Conservation (phyloP, 2,888 invertebrate genomes). For the Scaeva pyrastri region DNA sequence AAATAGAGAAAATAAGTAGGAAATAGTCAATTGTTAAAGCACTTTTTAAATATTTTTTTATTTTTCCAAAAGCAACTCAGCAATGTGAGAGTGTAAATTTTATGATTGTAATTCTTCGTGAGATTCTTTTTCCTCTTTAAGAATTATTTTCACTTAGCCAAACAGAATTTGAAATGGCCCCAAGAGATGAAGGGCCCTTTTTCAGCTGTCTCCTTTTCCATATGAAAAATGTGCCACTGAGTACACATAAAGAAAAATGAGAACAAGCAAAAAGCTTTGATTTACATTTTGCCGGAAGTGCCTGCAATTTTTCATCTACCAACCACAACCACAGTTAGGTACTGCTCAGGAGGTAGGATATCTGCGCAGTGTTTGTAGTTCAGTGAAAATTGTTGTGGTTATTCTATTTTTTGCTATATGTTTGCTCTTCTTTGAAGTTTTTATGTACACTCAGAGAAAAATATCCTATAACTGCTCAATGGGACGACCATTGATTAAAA, state of each 20-base stretch:
- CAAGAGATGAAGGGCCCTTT: background rate
- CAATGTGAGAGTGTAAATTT: no score
- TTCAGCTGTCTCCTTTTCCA: background rate
- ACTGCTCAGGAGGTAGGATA: background rate
- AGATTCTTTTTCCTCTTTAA: no score
- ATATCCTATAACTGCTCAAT: no score
- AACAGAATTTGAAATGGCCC: background rate
- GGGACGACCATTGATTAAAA: no score
- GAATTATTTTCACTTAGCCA: no score
- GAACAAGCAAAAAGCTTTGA: conserved; percentile 35
- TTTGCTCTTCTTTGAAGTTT: background rate
- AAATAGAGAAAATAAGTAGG: no score
- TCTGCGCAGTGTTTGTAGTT: conserved; percentile 53
- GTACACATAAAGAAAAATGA: background rate
- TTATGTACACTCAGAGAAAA: no score
- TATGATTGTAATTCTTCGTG: no score
- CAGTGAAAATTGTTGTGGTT: conserved; percentile 47
- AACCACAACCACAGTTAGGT: no score
- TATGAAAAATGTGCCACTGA: background rate
- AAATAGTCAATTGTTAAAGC: no score
- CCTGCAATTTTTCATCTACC: conserved; percentile 23
- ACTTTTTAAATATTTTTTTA: no score
- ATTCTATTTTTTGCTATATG: conserved; percentile 9
- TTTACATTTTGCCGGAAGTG: conserved; percentile 59
- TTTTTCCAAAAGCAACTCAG: no score